Percentiles rank a stretch among this genome's conserved stretches.
These are phyloP conservation scores for Amphilophus citrinellus DNA, from an alignment of 2,113 vertebrate species.

Conservation along the genomic window DNA sequence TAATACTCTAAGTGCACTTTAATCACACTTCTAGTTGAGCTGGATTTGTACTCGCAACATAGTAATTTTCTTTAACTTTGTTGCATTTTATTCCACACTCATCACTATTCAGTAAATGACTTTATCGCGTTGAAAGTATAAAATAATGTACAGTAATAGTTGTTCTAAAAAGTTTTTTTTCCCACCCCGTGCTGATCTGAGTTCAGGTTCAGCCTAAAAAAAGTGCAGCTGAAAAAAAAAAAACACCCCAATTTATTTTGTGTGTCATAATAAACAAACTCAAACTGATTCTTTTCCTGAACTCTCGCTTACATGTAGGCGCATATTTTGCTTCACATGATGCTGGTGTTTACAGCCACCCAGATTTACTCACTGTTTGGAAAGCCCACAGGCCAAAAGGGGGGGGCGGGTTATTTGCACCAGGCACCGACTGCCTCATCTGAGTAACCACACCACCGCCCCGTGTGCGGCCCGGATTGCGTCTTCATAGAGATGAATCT, in stretches of 20 bases:
- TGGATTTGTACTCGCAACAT: neutral
- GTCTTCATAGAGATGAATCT: slow-evolving; percentile 65
- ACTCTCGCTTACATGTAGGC: neutral
- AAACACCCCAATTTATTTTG: neutral
- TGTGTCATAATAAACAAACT: neutral
- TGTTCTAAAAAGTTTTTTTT: neutral
- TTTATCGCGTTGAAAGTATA: neutral
- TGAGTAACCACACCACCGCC: neutral
- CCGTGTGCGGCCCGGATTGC: slow-evolving; percentile 45
- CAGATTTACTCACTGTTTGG: neutral
- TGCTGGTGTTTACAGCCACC: neutral
- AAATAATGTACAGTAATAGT: neutral
- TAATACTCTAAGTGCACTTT: neutral
- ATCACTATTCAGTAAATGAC: neutral
- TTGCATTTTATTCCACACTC: neutral
- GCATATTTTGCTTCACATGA: slow-evolving; percentile 15
- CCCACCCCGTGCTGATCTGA: neutral
- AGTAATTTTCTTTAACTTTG: neutral
- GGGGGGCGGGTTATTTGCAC: slow-evolving; percentile 22
- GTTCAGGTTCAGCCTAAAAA: neutral
- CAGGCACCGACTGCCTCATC: slow-evolving; percentile 24
- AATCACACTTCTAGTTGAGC: neutral
- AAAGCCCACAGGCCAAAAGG: slow-evolving; percentile 13
- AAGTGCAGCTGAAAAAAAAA: neutral
- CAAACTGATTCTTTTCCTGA: neutral